Base-by-base conservation (phyloP, 2,888 invertebrate species). In the Chrysolina haemoptera region DNA sequence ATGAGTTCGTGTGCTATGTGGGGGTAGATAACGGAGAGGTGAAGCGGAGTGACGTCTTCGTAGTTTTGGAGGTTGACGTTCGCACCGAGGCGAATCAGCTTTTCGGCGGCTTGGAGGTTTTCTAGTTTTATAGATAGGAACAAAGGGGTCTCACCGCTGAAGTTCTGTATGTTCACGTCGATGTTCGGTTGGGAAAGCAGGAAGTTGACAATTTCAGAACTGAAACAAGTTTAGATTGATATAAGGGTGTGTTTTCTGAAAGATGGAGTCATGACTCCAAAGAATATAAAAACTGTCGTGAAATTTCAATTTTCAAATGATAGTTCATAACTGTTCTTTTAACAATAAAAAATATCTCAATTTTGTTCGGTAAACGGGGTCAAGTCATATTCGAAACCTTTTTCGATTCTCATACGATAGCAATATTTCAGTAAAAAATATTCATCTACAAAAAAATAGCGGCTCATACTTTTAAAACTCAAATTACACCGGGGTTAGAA, bases 141-240 rank as follows among this genome's bases (percentile, higher is more conserved):
- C 65, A 84, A 71, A 5, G 84, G 80, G 11, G 85, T 85, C 75
- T 82, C 80, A 6, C 83, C 82, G 18, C 59, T 70, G 71, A 82
- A 82, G 73, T 83, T 84, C 62, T 78, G 68, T n/a, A 62, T 67
- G 73, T 85, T 79, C 55, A 83, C 64, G 46, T 79, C 71, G 10
- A 82, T 76, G 8, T 76, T 77, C 1, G 79, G 75, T 18, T 79
- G 78, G 11, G 68, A 62, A 2, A 85, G 73, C 12, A 85, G 67
- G 22, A 79, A 82, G 27, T 81, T 76, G 35, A 84, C 41, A 20
- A 83, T 79, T 73, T 83, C 79, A 12, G 72, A 10, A 35, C 84
- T 85, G 69, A 70, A 83, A 82, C 68, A 59, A 62, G 41, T 18
- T 65, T 10, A 8, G 16, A 22, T 46, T 22, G 10, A 22, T 53